Evolutionary conservation across 2,113 vertebrate genomes (phyloP), one percentile per base, ranked within the genome.

Genomic region (Columbina picui): DNA sequence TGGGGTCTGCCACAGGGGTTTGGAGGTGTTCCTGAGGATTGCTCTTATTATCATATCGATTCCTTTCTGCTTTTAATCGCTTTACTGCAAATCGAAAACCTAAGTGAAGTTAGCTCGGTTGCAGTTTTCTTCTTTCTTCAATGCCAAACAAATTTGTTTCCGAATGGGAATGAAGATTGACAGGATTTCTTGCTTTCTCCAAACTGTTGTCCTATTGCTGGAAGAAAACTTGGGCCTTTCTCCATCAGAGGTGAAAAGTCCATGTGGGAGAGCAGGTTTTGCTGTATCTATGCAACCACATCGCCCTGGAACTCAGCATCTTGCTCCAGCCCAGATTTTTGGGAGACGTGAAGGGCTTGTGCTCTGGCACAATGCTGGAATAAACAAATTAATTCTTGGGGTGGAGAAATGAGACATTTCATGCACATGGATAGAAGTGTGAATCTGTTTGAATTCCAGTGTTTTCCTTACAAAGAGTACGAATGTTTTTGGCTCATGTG

Each of bases 1-100:
- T 81, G 71, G 60, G 71, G 50, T 85, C 83, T 96, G 73, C 73
- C 80, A 68, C 23, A 23, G 73, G 75, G 80, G 65, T 60, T 41
- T 75, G 80, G 73, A 92, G 74, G 41, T 75, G 49, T 81, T 89
- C 30, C 69, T 81, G 52, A 90, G 86, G 57, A 53, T 71, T 81
- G 64, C 21, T 79, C 27, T 74, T 84, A 60, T 89, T 84, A 78
- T 70, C 0, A 0, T 65, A 93, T 94, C 0, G n/a, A 91, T 91
- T 91, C 65, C 47, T 90, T 89, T 95, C 86, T 75, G 25, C 30
- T 95, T 95, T 75, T 75, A 87, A 75, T 95, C 59, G 74, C 17
- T 63, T 88, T 70, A 60, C 39, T 74, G 12, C 39, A 84, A 89
- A 89, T 86, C 11, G 1, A 79, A 88, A 92, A 39, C 71, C 64